Base-by-base conservation (phyloP, 2,888 invertebrate genomes). In the Stegana nigrithorax region DNA sequence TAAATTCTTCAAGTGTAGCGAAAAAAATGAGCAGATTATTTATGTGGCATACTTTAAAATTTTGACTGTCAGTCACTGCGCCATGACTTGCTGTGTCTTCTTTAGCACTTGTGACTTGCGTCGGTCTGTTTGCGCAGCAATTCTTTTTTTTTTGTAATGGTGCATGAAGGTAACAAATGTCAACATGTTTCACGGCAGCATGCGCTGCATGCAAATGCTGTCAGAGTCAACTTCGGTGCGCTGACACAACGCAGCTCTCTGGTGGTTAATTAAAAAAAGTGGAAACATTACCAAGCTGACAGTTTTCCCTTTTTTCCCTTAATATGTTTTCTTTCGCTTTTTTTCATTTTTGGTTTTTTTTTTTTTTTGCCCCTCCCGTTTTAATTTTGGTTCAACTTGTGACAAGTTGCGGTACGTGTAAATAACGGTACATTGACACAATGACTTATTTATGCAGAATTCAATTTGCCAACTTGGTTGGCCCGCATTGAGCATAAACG, bases 251-350 rank as follows among this genome's bases (percentile, higher is more conserved):
- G 5, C 25, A 26, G 60, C 19, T 57, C 77, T 70, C 78, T 66
- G 64, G 73, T 66, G 75, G 75, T 79, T 75, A 75, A 75, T 75
- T 75, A 79, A 75, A 75, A 79, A n/a, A n/a, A n/a, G n/a, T n/a
- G n/a, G n/a, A n/a, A n/a, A n/a, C n/a, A n/a, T n/a, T n/a, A n/a
- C n/a, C n/a, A n/a, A n/a, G n/a, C n/a, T n/a, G n/a, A n/a, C n/a
- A n/a, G n/a, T n/a, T n/a, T n/a, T n/a, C n/a, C n/a, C n/a, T n/a
- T n/a, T n/a, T n/a, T n/a, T n/a, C n/a, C n/a, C n/a, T n/a, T n/a
- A n/a, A n/a, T n/a, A n/a, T n/a, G n/a, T n/a, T n/a, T n/a, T n/a
- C n/a, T n/a, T n/a, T n/a, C n/a, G n/a, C n/a, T n/a, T n/a, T n/a
- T n/a, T n/a, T n/a, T n/a, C n/a, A n/a, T n/a, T n/a, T n/a, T n/a